These are phyloP conservation scores for Amniataba percoides DNA, from an alignment of 2,797 vertebrate species.

Conservation along the genomic window DNA sequence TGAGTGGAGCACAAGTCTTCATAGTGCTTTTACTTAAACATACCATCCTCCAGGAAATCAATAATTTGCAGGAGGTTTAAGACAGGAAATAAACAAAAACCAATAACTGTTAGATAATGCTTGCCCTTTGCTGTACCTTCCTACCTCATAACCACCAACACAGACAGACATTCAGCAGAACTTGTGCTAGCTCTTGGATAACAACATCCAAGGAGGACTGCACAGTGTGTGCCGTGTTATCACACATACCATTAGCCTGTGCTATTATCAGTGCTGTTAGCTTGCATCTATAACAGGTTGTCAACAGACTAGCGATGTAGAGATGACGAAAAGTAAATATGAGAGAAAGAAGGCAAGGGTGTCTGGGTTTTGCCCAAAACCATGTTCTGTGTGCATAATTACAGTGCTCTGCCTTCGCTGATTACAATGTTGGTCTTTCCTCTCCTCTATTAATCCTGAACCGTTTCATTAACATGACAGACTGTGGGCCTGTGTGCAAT, in stretches of 20 bases:
- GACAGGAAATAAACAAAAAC: conserved; percentile 79
- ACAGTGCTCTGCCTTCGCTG: conserved; percentile 66
- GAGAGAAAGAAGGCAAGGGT: conserved; percentile 62
- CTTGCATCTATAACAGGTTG: conserved; percentile 63
- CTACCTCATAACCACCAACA: conserved; percentile 72
- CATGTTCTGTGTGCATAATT: conserved; percentile 77
- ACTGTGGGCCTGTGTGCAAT: conserved; percentile 72
- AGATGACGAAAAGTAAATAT: conserved; percentile 71
- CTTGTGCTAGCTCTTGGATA: conserved; percentile 52
- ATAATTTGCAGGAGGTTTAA: conserved; percentile 80
- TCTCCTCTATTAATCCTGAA: conserved; percentile 78
- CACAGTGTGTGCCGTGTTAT: conserved; percentile 44
- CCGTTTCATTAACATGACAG: conserved; percentile 81
- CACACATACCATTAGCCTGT: conserved; percentile 53
- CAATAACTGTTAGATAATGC: conserved; percentile 77
- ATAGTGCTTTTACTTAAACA: conserved; percentile 71
- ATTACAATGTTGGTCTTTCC: conserved; percentile 81
- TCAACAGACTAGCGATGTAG: conserved; percentile 53
- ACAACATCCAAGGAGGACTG: conserved; percentile 59
- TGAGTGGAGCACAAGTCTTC: conserved; percentile 65
- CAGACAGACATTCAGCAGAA: conserved; percentile 59
- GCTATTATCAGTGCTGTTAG: conserved; percentile 47
- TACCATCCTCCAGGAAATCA: conserved; percentile 80
- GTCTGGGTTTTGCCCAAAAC: conserved; percentile 76
- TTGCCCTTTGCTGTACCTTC: conserved; percentile 65